phyloP scores from a whole-genome alignment of 2,113 vertebrate species.

The Pardalotus punctatus region DNA sequence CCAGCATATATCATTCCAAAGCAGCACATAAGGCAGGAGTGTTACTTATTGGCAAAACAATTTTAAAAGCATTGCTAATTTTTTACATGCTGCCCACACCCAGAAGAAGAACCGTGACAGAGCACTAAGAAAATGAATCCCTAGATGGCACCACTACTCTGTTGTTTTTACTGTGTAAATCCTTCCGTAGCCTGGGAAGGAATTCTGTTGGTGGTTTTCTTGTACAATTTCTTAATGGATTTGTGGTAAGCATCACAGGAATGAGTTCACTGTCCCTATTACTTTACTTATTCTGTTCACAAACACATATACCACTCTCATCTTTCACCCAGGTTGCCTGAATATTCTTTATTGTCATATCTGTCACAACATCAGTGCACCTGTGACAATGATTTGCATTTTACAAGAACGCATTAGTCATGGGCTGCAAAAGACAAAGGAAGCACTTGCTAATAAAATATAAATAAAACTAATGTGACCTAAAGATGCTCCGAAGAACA shows the following conservation, averaged over 20 bases:
- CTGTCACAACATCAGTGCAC: background rate
- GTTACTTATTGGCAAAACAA: background rate
- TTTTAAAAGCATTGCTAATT: background rate
- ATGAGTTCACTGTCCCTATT: background rate
- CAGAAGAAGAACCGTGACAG: background rate
- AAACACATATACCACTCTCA: background rate
- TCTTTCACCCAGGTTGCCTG: background rate
- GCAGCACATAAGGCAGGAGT: background rate
- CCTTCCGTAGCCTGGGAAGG: background rate
- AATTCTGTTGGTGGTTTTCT: background rate
- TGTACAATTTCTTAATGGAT: background rate
- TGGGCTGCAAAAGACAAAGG: background rate
- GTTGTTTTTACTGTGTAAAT: background rate
- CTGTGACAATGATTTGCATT: accelerated
- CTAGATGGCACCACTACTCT: background rate
- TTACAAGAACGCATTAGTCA: background rate
- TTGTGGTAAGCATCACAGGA: background rate
- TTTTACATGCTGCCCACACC: background rate
- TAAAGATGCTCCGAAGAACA: background rate
- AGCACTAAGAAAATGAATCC: background rate
- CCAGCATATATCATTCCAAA: background rate
- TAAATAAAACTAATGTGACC: background rate
- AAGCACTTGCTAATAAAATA: background rate
- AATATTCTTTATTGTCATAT: background rate
- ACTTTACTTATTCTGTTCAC: background rate